phyloP scores from a whole-genome alignment of 2,113 vertebrate genomes.

The Peromyscus polionotus region DNA sequence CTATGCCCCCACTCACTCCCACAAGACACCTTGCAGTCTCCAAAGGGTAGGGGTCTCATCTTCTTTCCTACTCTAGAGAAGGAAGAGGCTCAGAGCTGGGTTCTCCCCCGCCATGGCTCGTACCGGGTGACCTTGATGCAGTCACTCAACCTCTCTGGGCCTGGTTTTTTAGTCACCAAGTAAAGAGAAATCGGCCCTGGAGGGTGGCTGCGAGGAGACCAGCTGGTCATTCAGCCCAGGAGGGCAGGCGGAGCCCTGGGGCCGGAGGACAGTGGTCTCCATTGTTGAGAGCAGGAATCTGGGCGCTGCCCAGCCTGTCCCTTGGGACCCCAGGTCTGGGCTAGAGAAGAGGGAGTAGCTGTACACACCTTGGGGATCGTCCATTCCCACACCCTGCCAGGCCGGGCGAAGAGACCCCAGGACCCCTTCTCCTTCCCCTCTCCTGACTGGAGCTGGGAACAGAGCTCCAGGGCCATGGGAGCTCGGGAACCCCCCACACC shows the following conservation, averaged over 20 bases:
- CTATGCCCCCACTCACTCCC: not conserved
- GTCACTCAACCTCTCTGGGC: conserved; percentile 60
- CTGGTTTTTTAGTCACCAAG: not conserved
- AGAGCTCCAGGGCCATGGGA: not conserved
- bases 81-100: not conserved
- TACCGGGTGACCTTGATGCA: not conserved
- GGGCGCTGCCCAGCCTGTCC: conserved; percentile 24
- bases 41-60: too few species aligned
- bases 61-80: not conserved
- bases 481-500: not conserved
- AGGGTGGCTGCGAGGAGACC: not conserved
- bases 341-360: not conserved
- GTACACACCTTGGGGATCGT: not conserved
- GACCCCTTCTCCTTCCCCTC: not conserved
- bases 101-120: not conserved
- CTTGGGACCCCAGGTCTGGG: not conserved
- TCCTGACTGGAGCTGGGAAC: not conserved
- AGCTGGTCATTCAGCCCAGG: not conserved
- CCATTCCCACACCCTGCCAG: not conserved
- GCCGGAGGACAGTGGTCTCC: not conserved
- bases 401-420: not conserved
- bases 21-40: not conserved
- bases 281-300: not conserved
- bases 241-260: not conserved
- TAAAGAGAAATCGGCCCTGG: not conserved